phyloP scores from a whole-genome alignment of 2,888 invertebrate genomes.

The Ormyrus thymus region DNA sequence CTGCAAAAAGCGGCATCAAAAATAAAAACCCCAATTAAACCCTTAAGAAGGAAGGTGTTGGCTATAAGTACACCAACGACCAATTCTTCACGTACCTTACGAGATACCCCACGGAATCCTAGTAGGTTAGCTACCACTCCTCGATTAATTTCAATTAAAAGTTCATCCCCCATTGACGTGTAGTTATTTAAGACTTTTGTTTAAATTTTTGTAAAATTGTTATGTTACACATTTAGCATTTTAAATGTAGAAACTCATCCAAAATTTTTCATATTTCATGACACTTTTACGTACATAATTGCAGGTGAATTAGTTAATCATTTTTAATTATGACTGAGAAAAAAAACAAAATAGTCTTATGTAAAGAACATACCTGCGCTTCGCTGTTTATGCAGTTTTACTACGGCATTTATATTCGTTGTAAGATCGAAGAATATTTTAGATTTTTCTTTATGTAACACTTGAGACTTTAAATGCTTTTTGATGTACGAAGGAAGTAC shows the following conservation, averaged over 20 bases:
- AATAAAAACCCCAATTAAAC: slow-evolving; percentile 67
- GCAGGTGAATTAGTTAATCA: slow-evolving; percentile 15
- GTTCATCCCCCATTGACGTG: slow-evolving; percentile 42
- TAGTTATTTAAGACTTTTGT: slow-evolving; percentile 14
- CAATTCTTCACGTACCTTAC: slow-evolving; percentile 39
- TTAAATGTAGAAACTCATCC: not conserved
- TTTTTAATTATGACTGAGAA: slow-evolving; percentile 41
- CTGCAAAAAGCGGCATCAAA: slow-evolving; percentile 66
- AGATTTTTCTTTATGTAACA: slow-evolving; percentile 8
- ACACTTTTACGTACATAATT: not conserved
- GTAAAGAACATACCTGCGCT: not conserved
- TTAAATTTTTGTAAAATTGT: slow-evolving; percentile 11
- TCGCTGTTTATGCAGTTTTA: slow-evolving; percentile 49
- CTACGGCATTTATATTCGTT: slow-evolving; percentile 16
- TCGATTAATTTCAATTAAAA: slow-evolving; percentile 45
- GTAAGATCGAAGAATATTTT: slow-evolving; percentile 7
- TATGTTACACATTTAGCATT: slow-evolving; percentile 21
- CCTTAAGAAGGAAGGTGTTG: slow-evolving; percentile 63
- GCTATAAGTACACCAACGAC: slow-evolving; percentile 55
- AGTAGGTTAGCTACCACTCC: slow-evolving; percentile 29
- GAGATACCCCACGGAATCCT: slow-evolving; percentile 50
- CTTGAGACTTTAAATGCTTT: slow-evolving; percentile 25
- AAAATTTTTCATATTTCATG: not conserved
- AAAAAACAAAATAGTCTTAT: slow-evolving; percentile 10
- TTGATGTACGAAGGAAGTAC: slow-evolving; percentile 32